phyloP scores from a whole-genome alignment of 2,888 invertebrate species.

The Byasa hedistus region DNA sequence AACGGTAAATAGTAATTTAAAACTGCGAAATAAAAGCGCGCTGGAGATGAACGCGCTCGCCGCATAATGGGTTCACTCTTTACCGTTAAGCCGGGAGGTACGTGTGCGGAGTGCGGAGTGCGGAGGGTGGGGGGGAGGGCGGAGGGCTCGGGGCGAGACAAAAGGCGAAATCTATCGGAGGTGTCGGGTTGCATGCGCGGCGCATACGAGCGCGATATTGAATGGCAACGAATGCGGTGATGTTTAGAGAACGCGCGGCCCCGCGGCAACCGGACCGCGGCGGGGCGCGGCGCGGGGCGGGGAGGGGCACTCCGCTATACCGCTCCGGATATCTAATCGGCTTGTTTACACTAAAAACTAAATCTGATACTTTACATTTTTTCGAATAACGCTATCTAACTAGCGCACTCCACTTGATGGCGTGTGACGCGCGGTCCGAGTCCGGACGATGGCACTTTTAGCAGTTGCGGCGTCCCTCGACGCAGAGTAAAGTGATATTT shows the following conservation, averaged over 20 bases:
- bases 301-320: too few relatives aligned
- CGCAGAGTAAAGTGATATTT: too few relatives aligned
- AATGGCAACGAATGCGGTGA: constrained; percentile 23
- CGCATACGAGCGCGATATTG: constrained; percentile 33
- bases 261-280: too few relatives aligned
- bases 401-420: too few relatives aligned
- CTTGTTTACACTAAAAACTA: too few relatives aligned
- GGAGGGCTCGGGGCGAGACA: constrained; percentile 33
- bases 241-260: constrained; percentile 13
- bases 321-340: too few relatives aligned
- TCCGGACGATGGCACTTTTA: too few relatives aligned
- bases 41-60: constrained; percentile 10
- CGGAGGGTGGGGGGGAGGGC: constrained; percentile 17
- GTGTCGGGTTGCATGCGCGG: constrained; percentile 36
- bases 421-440: too few relatives aligned
- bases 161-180: constrained; percentile 33
- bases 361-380: too few relatives aligned
- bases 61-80: constrained; percentile 26
- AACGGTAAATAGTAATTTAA: constrained; percentile 31
- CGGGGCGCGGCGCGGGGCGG: too few relatives aligned
- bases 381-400: too few relatives aligned
- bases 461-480: too few relatives aligned
- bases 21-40: constrained; percentile 29
- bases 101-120: background rate
- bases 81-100: constrained; percentile 32